Conservation (phyloP, 2,888 invertebrate species). For the Drosophila stalkeri region DNA sequence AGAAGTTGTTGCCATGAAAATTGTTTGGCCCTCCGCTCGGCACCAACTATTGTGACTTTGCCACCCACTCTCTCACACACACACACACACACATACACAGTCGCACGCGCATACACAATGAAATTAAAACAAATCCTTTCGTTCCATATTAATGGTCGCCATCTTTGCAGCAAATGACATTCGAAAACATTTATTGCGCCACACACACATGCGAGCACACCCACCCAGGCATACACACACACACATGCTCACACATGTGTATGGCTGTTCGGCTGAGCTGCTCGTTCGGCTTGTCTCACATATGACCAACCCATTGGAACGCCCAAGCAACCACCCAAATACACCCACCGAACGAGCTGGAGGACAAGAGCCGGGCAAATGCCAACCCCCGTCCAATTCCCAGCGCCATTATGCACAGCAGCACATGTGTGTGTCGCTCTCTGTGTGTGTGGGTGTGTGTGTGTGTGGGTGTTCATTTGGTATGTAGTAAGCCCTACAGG, state of each 20-base stretch:
- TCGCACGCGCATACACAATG: constrained; percentile 40
- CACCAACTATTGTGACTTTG: constrained; percentile 65
- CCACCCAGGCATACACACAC: constrained; percentile 7
- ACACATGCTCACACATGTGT: not conserved
- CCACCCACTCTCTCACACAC: constrained; percentile 23
- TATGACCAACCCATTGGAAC: constrained; percentile 60
- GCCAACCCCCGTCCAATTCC: constrained; percentile 57
- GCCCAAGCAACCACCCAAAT: constrained; percentile 37
- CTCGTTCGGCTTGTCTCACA: constrained; percentile 46
- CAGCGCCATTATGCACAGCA: constrained; percentile 68
- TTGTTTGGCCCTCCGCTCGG: constrained; percentile 37
- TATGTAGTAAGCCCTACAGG: constrained; percentile 81
- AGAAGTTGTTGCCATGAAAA: constrained; percentile 60
- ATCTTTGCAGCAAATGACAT: constrained; percentile 81
- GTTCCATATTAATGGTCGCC: constrained; percentile 82
- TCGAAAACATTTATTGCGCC: constrained; percentile 80
- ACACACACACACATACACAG: not conserved
- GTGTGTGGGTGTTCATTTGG: constrained; percentile 72
- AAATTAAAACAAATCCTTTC: constrained; percentile 82
- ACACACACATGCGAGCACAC: constrained; percentile 33
- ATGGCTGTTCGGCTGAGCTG: constrained; percentile 41
- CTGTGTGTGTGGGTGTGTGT: constrained; percentile 51
- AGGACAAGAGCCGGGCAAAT: constrained; percentile 54
- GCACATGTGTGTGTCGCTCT: constrained; percentile 18
- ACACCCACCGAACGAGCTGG: constrained; percentile 40